Evolutionary conservation across 2,888 invertebrate species (phyloP), one percentile per base, ranked within the genome.

Genomic region (Caenorhabditis angaria): DNA sequence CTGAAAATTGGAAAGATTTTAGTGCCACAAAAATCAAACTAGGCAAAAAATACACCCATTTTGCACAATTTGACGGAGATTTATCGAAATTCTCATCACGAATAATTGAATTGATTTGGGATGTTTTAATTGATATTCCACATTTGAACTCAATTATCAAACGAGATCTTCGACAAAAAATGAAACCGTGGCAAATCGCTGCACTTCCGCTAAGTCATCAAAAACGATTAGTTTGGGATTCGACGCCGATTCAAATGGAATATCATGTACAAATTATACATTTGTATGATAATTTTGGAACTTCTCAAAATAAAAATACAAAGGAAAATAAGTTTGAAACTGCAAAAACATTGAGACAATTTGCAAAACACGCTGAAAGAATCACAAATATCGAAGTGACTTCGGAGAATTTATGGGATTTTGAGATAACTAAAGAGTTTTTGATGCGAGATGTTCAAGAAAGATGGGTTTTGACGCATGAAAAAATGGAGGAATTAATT

Each of bases 221-320:
- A 64, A 81, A 82, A 61, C 70, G 82, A 10, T 64, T 80, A 4
- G 76, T 80, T 14, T 82, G 82, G 82, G 82, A 82, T 58, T 80
- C 79, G 4, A 76, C 77, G 47, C 80, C 80, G 0, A 29, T 85
- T 8, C 71, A 82, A 0, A 70, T 75, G 5, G 61, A 64, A 10
- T 86, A 86, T 66, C 68, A 77, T 24, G 73, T 85, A 14, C 84
- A 86, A 57, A 61, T 85, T 14, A 72, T 85, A 53, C 81, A 83
- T 63, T 55, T 85, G 3, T 84, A 86, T 58, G 77, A 82, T 24
- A 77, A 79, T 41, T n/a, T n/a, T n/a, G n/a, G n/a, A n/a, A n/a
- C n/a, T n/a, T n/a, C n/a, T n/a, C n/a, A n/a, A n/a, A 18, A 14
- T 41, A 41, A 14, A 5, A 14, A 41, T 3, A 14, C 18, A 3